A percentile compares a stretch with the other conserved stretches of the same genome.
Evolutionary conservation across 1,140 invertebrate species (phyloP).

Genomic region (Mycetomoellerius zeteki): DNA sequence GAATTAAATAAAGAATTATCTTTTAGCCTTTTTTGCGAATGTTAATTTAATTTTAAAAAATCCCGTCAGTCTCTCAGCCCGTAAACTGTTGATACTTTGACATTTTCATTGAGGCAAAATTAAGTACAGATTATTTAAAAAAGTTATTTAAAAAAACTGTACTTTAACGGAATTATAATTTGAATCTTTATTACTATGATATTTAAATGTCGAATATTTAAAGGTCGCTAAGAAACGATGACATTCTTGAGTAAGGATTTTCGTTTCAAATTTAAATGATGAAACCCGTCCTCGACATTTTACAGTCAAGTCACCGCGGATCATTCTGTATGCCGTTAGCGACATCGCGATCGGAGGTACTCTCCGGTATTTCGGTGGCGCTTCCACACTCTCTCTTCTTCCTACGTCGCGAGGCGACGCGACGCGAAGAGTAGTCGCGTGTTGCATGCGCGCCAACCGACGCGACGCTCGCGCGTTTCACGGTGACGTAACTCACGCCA

Average conservation of each 20-base stretch:
- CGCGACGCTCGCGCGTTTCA: slow-evolving; percentile 66
- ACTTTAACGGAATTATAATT: not conserved
- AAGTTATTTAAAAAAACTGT: not conserved
- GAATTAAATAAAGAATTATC: not conserved
- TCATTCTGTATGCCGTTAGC: not conserved
- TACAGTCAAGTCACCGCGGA: not conserved
- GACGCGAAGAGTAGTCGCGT: slow-evolving; percentile 30
- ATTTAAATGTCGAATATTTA: slow-evolving; percentile 37
- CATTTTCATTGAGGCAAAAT: slow-evolving; percentile 9
- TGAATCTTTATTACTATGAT: not conserved
- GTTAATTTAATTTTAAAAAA: not conserved
- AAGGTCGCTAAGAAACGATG: slow-evolving; percentile 2
- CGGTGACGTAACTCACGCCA: slow-evolving; percentile 75
- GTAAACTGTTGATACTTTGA: not conserved
- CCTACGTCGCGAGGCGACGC: slow-evolving; percentile 63
- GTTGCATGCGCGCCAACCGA: slow-evolving; percentile 69
- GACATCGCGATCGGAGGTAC: not conserved
- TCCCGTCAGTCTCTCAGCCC: no score
- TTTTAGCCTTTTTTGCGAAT: not conserved
- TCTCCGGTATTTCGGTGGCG: slow-evolving; percentile 63
- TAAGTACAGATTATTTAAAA: not conserved
- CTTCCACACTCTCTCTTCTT: slow-evolving; percentile 42
- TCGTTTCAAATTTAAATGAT: slow-evolving; percentile 8
- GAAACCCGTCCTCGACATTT: slow-evolving; percentile 44
- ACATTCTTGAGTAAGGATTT: not conserved